phyloP scores from a whole-genome alignment of 2,888 invertebrate genomes.

The Trachelus tabidus region DNA sequence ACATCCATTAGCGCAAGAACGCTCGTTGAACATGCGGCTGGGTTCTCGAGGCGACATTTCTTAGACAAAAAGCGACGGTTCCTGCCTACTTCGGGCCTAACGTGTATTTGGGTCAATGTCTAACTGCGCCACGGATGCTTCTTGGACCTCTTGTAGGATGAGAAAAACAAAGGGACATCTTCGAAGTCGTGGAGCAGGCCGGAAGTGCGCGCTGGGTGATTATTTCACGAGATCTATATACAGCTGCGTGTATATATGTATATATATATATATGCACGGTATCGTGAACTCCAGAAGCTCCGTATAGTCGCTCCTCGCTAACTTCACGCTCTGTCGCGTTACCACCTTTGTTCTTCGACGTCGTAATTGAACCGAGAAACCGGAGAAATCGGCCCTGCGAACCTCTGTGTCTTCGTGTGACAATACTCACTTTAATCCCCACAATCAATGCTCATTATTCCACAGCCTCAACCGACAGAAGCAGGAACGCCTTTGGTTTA shows the following conservation, averaged over 20 bases:
- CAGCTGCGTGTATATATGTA: background rate
- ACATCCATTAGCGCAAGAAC: constrained; percentile 20
- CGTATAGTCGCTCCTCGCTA: constrained; percentile 9
- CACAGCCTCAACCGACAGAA: background rate
- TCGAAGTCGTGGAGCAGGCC: constrained; percentile 7
- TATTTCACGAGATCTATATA: constrained; percentile 21
- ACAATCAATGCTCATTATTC: constrained; percentile 28
- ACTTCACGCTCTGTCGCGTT: constrained; percentile 14
- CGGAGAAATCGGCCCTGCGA: constrained; percentile 30
- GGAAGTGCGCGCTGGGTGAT: constrained; percentile 28
- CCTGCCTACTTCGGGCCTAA: background rate
- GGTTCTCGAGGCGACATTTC: constrained; percentile 18
- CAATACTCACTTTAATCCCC: background rate
- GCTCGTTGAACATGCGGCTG: constrained; percentile 14
- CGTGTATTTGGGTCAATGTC: background rate
- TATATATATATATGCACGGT: background rate
- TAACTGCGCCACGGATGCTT: background rate
- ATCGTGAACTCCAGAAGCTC: background rate
- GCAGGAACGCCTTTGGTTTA: background rate
- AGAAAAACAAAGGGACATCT: background rate
- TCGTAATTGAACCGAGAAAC: constrained; percentile 36
- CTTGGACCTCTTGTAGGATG: background rate
- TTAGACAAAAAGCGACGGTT: constrained; percentile 14
- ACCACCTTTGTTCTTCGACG: constrained; percentile 2
- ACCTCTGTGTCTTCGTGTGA: constrained; percentile 8